Evolutionary conservation across 2,888 invertebrate genomes (phyloP).

Genomic region (Villa cingulata): DNA sequence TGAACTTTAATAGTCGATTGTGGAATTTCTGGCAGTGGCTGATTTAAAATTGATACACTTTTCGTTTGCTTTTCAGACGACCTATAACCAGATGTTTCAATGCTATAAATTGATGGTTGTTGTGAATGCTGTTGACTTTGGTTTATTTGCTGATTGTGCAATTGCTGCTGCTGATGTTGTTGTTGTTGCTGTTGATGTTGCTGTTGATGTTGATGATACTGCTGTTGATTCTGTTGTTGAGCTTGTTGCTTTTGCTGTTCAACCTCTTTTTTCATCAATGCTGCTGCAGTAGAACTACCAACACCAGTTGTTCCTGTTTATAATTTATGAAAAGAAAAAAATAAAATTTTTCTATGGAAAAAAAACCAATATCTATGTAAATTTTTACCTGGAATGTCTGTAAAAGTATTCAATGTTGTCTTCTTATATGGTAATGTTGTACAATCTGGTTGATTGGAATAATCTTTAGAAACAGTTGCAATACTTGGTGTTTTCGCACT

Average conservation of each 20-base stretch:
- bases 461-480: constrained; percentile 36
- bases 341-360: too few relatives aligned
- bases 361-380: too few relatives aligned
- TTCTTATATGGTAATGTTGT: constrained; percentile 25
- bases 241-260: constrained; percentile 15
- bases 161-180: constrained; percentile 2
- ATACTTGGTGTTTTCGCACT: constrained; percentile 36
- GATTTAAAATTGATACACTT: constrained; percentile 34
- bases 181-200: constrained; percentile 11
- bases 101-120: constrained; percentile 35
- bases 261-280: constrained; percentile 25
- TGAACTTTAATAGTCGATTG: constrained; percentile 15
- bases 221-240: constrained; percentile 13
- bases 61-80: constrained; percentile 14
- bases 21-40: constrained; percentile 37
- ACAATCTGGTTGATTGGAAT: constrained; percentile 33
- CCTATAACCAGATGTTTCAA: constrained; percentile 28
- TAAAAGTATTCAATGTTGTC: constrained; percentile 31
- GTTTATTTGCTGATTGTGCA: not conserved
- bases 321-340: too few relatives aligned
- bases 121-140: constrained; percentile 21
- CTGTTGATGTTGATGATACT: constrained; percentile 13
- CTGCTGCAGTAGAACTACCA: constrained; percentile 26
- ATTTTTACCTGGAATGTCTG: constrained; percentile 30
- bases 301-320: constrained; percentile 29